Conservation (phyloP, 2,797 vertebrate genomes). For the Furcifer pardalis region DNA sequence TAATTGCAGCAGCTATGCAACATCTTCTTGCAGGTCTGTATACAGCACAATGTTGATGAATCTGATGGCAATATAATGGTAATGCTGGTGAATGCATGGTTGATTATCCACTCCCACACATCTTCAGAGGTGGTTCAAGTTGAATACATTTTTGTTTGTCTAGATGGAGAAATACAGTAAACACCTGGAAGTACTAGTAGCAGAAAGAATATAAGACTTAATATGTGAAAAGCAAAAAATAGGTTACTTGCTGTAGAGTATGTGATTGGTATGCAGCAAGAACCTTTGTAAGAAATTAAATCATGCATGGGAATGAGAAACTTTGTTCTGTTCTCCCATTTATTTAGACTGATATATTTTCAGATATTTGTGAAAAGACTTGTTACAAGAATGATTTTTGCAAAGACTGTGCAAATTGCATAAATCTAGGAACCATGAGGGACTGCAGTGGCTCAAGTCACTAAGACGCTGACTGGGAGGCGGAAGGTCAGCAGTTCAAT, state of each 20-base stretch:
- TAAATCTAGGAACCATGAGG: too few species aligned
- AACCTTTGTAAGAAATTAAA: too few species aligned
- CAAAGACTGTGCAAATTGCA: too few species aligned
- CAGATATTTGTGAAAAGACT: too few species aligned
- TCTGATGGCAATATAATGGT: not conserved
- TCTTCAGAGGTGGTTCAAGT: conserved; percentile 5
- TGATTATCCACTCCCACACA: not conserved
- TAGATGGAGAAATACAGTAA: conserved; percentile 93
- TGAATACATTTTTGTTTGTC: conserved; percentile 46
- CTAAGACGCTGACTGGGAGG: too few species aligned
- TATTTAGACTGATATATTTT: too few species aligned
- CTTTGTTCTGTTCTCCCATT: too few species aligned
- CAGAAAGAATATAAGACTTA: conserved; percentile 87
- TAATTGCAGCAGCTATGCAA: not conserved
- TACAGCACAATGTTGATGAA: not conserved
- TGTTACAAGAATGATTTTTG: too few species aligned
- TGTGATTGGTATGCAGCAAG: conserved; percentile 27
- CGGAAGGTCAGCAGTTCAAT: too few species aligned
- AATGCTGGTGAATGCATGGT: not conserved
- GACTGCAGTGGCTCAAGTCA: too few species aligned
- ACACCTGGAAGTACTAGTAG: conserved; percentile 86
- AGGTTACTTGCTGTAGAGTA: conserved; percentile 86
- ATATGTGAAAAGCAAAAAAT: conserved; percentile 89
- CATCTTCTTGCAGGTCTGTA: not conserved
- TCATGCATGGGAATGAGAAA: too few species aligned